Conservation (phyloP, 2,797 vertebrate genomes). For the Anableps anableps region DNA sequence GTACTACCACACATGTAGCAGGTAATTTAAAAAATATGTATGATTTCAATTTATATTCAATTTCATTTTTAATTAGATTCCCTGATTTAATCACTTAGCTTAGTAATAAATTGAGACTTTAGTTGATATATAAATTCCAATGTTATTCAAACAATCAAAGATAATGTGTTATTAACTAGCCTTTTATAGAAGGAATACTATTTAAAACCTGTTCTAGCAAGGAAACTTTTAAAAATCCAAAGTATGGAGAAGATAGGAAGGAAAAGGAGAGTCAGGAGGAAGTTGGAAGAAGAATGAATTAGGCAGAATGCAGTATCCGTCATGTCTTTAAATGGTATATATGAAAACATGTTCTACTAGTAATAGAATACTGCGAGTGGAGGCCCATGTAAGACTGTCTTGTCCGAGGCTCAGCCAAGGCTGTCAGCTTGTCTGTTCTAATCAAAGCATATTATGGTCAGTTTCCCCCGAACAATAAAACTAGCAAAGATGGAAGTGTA, state of each 20-base stretch:
- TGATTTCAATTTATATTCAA: background rate
- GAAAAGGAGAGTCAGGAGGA: background rate
- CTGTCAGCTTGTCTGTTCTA: background rate
- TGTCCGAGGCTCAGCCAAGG: too few relatives aligned
- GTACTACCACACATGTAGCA: too few relatives aligned
- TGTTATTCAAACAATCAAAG: too few relatives aligned
- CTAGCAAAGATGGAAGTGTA: background rate
- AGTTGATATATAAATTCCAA: background rate
- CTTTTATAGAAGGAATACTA: background rate
- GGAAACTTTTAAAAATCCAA: background rate
- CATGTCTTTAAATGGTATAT: background rate
- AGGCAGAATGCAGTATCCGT: background rate
- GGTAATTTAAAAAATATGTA: background rate
- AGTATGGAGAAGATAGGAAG: background rate
- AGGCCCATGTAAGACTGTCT: background rate
- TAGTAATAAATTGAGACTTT: background rate
- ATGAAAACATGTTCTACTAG: background rate
- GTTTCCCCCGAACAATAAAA: background rate
- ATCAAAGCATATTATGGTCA: background rate
- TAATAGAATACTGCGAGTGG: background rate
- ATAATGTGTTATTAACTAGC: too few relatives aligned
- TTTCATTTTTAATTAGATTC: background rate
- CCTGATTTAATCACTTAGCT: background rate
- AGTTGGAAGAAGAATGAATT: background rate
- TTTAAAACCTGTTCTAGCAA: background rate